Evolutionary conservation across 2,113 vertebrate genomes (phyloP), one percentile per base, ranked within the genome.

Genomic region (Balaenoptera acutorostrata): DNA sequence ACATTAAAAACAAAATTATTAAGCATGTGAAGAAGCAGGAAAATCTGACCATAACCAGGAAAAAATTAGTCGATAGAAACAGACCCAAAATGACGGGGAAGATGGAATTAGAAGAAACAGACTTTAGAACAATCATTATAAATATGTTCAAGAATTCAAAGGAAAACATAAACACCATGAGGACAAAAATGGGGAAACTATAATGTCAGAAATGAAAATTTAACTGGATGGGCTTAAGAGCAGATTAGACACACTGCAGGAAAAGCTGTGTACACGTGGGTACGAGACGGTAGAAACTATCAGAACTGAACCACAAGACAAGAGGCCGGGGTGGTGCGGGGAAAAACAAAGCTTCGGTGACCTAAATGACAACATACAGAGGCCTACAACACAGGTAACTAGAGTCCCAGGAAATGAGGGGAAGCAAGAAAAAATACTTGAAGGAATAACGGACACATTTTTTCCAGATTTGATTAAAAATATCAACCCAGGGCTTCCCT

Each of bases 351-450:
- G 80, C 71, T 4, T 39, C 11, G 0, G 1, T 5, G 81, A 13
- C 14, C 3, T 0, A 31, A 2, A 5, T 9, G 61, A 69, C 13
- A 44, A 17, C 11, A 1, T 5, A 3, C 8, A n/a, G 27, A 18
- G 3, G 10, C 15, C 83, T 21, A 4, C 2, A 3, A 27, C 4
- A 1, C 11, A 2, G 5, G 18, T 2, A 4, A 15, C 13, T 2
- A 31, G 36, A 29, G 52, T 6, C n/a, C 31, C 75, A 20, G 27
- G 61, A 68, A 59, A 23, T 0, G 33, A 17, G 1, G 7, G 18
- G 12, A 52, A 13, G 63, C 36, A 49, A 57, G 59, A 17, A 75
- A 18, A 80, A 52, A 44, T 0, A 75, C 17, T 11, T 55, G 57
- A 66, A 75, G 21, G 82, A 31, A 29, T 39, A 20, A 83, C 1